phyloP scores from a whole-genome alignment of 1,140 invertebrate species.

The Phocides pigmalion region DNA sequence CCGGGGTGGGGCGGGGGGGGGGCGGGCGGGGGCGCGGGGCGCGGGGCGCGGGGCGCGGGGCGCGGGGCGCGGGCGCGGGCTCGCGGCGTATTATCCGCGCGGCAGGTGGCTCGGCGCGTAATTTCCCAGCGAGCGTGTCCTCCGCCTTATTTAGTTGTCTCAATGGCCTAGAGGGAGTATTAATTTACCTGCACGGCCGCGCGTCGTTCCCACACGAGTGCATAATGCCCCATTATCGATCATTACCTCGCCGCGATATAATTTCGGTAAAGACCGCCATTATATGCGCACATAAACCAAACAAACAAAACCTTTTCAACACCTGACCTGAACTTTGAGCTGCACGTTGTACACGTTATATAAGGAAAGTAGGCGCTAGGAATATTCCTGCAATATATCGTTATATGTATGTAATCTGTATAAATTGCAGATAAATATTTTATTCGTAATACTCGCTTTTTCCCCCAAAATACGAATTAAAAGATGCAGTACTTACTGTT shows the following conservation, averaged over 20 bases:
- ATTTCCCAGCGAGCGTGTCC: slow-evolving; percentile 42
- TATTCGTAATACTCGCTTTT: no score
- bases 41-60: slow-evolving; percentile 38
- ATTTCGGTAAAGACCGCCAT: slow-evolving; percentile 21
- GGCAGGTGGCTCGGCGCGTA: slow-evolving; percentile 48
- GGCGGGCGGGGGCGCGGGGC: slow-evolving; percentile 31
- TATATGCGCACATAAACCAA: slow-evolving; percentile 23
- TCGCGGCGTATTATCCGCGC: slow-evolving; percentile 38
- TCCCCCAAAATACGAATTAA: no score
- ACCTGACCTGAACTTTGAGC: slow-evolving; percentile 6
- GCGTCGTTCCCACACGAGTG: slow-evolving; percentile 50
- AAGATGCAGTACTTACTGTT: no score
- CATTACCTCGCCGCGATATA: slow-evolving; percentile 45
- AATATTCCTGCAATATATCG: not conserved
- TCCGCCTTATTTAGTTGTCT: slow-evolving; percentile 46
- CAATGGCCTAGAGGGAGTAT: slow-evolving; percentile 48
- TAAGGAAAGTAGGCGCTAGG: not conserved
- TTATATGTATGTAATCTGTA: not conserved
- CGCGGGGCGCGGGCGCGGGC: slow-evolving; percentile 28
- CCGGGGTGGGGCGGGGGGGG: slow-evolving; percentile 36
- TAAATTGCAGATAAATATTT: no score
- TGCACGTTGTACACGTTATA: not conserved
- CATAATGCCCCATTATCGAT: slow-evolving; percentile 61
- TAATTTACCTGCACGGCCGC: slow-evolving; percentile 39
- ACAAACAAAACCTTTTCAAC: slow-evolving; percentile 25